A percentile compares a stretch with the other conserved stretches of the same genome.
These are phyloP conservation scores for Rhyzopertha dominica DNA, from an alignment of 1,140 invertebrate species.

Conservation along the genomic window DNA sequence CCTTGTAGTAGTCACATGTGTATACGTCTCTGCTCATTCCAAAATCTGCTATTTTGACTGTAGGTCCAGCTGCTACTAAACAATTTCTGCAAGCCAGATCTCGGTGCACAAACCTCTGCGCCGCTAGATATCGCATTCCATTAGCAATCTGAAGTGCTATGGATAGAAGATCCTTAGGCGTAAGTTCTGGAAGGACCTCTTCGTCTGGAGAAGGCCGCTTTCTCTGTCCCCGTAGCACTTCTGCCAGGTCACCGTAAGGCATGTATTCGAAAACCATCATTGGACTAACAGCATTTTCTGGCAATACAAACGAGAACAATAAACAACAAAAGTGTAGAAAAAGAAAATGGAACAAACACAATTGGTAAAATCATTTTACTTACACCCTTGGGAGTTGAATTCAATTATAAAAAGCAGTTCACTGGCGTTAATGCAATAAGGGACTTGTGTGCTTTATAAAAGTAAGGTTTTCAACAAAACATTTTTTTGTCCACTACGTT, in stretches of 20 bases:
- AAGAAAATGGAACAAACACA: too few species aligned
- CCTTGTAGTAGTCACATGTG: constrained; percentile 90
- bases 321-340: too few species aligned
- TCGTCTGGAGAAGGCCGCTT: constrained; percentile 32
- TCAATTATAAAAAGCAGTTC: too few species aligned
- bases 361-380: too few species aligned
- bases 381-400: too few species aligned
- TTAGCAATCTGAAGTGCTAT: constrained; percentile 72
- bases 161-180: constrained; percentile 54
- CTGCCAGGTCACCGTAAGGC: constrained; percentile 82
- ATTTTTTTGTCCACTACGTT: too few species aligned
- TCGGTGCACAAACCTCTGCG: constrained; percentile 84
- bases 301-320: constrained; percentile 16
- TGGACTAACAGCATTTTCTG: constrained; percentile 64
- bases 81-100: constrained; percentile 91
- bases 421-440: too few species aligned
- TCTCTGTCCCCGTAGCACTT: constrained; percentile 68
- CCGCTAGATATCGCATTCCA: constrained; percentile 84
- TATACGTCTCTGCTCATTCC: constrained; percentile 88
- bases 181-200: constrained; percentile 41
- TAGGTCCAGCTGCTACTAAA: constrained; percentile 71
- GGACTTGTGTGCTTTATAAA: too few species aligned
- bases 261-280: constrained; percentile 95
- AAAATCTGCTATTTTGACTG: constrained; percentile 88
- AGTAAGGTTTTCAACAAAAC: too few species aligned